Evolutionary conservation across 2,797 vertebrate species (phyloP).

Genomic region (Sarcoramphus papa): DNA sequence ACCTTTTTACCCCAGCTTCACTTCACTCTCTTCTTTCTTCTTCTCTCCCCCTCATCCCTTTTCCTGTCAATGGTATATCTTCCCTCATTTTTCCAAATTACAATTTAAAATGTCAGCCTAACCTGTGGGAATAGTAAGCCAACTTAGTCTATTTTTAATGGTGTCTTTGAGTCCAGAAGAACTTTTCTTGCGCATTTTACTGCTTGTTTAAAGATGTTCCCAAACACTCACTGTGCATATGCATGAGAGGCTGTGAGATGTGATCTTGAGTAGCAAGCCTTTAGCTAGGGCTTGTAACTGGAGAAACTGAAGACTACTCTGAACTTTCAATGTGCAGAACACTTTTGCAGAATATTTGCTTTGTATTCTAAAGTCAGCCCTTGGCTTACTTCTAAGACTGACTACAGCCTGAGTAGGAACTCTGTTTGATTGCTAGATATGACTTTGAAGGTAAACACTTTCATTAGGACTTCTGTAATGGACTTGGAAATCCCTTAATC

Average conservation of each 20-base stretch:
- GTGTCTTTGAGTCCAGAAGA: slow-evolving; percentile 25
- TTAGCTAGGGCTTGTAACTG: neutral
- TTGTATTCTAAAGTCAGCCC: neutral
- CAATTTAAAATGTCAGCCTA: slow-evolving; percentile 48
- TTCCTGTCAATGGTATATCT: neutral
- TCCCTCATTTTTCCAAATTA: neutral
- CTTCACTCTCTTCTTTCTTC: neutral
- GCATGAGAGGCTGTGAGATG: neutral
- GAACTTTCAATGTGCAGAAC: neutral
- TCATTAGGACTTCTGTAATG: neutral
- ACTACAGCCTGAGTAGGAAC: neutral
- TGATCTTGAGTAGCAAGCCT: neutral
- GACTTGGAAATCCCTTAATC: slow-evolving; percentile 1
- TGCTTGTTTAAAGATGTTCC: neutral
- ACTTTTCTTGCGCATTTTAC: neutral
- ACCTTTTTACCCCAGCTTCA: neutral
- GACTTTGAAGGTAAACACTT: slow-evolving; percentile 11
- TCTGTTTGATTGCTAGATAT: neutral
- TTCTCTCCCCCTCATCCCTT: neutral
- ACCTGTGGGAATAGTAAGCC: slow-evolving; percentile 47
- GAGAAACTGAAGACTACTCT: neutral
- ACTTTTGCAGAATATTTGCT: neutral
- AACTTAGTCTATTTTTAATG: slow-evolving; percentile 47
- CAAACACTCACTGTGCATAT: neutral
- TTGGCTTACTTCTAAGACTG: neutral